Percentiles rank a stretch among this genome's conserved stretches.
phyloP scores from a whole-genome alignment of 2,113 vertebrate genomes.

The Smithornis capensis region DNA sequence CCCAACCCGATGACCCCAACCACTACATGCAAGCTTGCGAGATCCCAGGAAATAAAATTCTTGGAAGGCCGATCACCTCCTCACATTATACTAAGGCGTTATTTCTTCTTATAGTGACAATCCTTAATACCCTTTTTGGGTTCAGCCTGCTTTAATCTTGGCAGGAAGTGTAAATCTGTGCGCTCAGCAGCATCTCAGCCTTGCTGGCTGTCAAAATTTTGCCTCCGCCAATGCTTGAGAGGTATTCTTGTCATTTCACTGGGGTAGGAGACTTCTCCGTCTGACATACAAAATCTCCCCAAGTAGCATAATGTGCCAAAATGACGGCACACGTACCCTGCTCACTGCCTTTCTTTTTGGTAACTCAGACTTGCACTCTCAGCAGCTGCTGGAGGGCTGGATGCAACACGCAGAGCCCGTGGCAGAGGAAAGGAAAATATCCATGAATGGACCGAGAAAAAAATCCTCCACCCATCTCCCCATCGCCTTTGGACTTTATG shows the following conservation, averaged over 20 bases:
- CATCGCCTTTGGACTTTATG: accelerated
- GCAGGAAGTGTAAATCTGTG: conserved; percentile 76
- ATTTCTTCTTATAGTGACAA: conserved; percentile 74
- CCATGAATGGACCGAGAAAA: neutral
- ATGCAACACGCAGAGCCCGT: neutral
- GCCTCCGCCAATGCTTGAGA: conserved; percentile 73
- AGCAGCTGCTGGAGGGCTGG: neutral
- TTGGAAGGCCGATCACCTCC: neutral
- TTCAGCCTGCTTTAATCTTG: conserved; percentile 78
- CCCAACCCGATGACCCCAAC: neutral
- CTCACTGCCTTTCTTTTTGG: conserved; percentile 35
- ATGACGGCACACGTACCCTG: conserved; percentile 15
- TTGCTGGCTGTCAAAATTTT: conserved; percentile 77
- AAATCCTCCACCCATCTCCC: neutral
- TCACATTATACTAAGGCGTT: neutral
- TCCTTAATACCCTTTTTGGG: conserved; percentile 75
- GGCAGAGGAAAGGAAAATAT: neutral
- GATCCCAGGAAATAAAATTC: neutral
- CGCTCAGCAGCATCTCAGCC: conserved; percentile 64
- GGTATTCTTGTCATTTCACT: conserved; percentile 73
- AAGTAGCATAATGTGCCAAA: conserved; percentile 54
- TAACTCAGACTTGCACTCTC: neutral
- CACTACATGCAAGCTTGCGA: accelerated
- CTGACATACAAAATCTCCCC: conserved; percentile 65
- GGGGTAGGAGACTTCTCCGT: conserved; percentile 66